Conservation (phyloP, 2,113 vertebrate genomes). For the Hemiscyllium ocellatum region DNA sequence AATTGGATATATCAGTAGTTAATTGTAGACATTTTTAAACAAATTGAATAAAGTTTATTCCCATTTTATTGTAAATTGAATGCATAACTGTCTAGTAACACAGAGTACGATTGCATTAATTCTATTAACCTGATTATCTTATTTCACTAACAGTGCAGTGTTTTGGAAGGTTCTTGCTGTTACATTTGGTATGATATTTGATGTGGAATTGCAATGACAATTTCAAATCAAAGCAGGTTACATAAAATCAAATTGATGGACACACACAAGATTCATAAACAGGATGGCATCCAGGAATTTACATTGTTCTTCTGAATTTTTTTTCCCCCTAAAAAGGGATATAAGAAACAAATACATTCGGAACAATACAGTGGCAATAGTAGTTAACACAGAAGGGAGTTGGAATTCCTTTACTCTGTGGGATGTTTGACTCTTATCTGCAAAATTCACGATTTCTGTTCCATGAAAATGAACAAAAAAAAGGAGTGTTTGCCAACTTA, state of each 20-base stretch:
- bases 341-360: not conserved
- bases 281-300: not conserved
- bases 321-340: not conserved
- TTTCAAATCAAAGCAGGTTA: not conserved
- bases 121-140: not conserved
- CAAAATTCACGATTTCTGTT: not conserved
- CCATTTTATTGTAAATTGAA: not conserved
- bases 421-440: not conserved
- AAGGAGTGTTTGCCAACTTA: not conserved
- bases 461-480: not conserved
- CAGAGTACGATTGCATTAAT: not conserved
- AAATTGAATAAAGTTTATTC: not conserved
- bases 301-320: not conserved
- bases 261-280: not conserved
- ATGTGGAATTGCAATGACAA: not conserved
- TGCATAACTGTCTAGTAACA: not conserved
- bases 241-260: not conserved
- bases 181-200: not conserved
- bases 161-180: not conserved
- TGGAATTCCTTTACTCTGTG: not conserved
- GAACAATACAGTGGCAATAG: too few relatives aligned
- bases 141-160: not conserved
- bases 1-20: not conserved
- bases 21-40: not conserved
- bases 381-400: not conserved